Evolutionary conservation across 2,888 invertebrate species (phyloP).

Genomic region (Eucriotettix oculatus): DNA sequence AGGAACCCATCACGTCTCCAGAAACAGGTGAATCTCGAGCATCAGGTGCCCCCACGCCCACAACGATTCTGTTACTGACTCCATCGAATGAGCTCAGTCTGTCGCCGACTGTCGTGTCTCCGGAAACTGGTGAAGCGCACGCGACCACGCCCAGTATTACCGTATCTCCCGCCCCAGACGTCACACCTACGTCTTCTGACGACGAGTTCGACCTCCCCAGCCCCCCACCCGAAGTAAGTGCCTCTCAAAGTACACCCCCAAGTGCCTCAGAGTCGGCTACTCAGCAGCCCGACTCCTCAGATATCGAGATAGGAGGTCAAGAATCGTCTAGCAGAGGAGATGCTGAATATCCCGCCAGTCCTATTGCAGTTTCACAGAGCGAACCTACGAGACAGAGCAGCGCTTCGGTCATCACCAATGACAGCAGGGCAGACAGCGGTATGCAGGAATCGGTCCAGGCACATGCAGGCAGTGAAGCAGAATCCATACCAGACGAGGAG

Average conservation of each 20-base stretch:
- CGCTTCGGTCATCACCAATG: background rate
- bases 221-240: background rate
- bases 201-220: background rate
- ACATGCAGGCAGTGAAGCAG: background rate
- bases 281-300: conserved; percentile 14
- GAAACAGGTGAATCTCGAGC: background rate
- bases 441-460: background rate
- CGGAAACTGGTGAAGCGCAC: background rate
- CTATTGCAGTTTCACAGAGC: background rate
- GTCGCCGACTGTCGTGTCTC: background rate
- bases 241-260: background rate
- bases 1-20: background rate
- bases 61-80: background rate
- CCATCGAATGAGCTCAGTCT: background rate
- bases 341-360: background rate
- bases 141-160: background rate
- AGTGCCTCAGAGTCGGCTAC: conserved; percentile 7
- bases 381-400: background rate
- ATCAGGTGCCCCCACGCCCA: background rate
- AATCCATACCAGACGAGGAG: background rate
- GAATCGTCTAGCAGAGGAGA: conserved; percentile 2
- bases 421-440: background rate
- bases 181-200: background rate
- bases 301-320: conserved; percentile 12
- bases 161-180: background rate